phyloP scores from a whole-genome alignment of 2,888 invertebrate species.

The Caenorhabditis wallacei region DNA sequence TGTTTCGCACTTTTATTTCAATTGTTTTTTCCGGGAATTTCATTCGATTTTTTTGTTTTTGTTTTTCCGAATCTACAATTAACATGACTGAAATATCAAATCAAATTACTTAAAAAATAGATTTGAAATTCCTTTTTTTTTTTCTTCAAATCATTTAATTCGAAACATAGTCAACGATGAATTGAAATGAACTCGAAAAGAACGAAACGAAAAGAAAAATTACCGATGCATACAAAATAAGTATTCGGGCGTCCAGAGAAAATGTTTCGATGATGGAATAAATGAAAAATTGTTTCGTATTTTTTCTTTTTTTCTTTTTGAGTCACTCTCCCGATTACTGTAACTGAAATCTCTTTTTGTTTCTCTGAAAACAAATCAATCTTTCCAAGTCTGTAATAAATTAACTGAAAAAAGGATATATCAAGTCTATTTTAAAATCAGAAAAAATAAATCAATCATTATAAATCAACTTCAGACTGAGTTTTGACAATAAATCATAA shows the following conservation, averaged over 20 bases:
- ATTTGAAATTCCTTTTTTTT: neutral
- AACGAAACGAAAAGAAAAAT: conserved; percentile 1
- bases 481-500: neutral
- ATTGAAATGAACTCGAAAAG: conserved; percentile 16
- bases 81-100: no score
- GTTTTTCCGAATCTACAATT: neutral
- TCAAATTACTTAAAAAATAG: no score
- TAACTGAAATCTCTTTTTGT: no score
- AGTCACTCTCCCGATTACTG: no score
- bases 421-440: no score
- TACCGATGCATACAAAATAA: conserved; percentile 37
- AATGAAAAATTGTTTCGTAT: conserved; percentile 18
- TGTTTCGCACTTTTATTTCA: conserved; percentile 8
- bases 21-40: neutral
- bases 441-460: neutral
- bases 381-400: no score
- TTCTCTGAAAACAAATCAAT: neutral
- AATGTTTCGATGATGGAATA: conserved; percentile 21
- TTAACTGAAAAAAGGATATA: no score
- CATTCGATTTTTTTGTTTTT: no score
- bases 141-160: no score
- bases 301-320: neutral
- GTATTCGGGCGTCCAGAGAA: conserved; percentile 11
- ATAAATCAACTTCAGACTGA: neutral
- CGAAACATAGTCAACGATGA: no score